These are phyloP conservation scores for Drosophila paranaensis DNA, from an alignment of 2,888 invertebrate species.

Conservation along the genomic window DNA sequence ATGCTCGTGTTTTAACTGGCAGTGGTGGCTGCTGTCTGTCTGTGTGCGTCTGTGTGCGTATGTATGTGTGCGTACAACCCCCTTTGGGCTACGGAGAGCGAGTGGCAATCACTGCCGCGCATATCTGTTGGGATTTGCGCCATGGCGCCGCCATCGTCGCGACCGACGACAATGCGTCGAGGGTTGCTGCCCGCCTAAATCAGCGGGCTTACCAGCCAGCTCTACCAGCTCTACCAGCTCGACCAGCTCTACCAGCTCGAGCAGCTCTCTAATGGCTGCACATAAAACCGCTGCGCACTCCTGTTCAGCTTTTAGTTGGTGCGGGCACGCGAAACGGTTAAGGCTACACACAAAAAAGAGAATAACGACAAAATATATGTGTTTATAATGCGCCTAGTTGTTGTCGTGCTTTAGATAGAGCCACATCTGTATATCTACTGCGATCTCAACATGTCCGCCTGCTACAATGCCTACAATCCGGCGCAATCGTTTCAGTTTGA, in stretches of 20 bases:
- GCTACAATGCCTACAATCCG: slow-evolving; percentile 72
- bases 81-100: slow-evolving; percentile 56
- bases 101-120: slow-evolving; percentile 72
- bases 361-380: slow-evolving; percentile 3
- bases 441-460: slow-evolving; percentile 81
- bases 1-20: slow-evolving; percentile 74
- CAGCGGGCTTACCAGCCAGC: slow-evolving; percentile 68
- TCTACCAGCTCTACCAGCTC: slow-evolving; percentile 10
- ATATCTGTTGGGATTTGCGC: slow-evolving; percentile 77
- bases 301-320: slow-evolving; percentile 82
- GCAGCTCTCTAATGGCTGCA: slow-evolving; percentile 59
- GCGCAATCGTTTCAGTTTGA: slow-evolving; percentile 81
- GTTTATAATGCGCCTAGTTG: slow-evolving; percentile 43
- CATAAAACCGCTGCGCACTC: slow-evolving; percentile 82
- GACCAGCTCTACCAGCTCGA: slow-evolving; percentile 33
- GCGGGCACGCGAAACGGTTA: slow-evolving; percentile 81
- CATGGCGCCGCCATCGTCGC: slow-evolving; percentile 82
- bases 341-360: slow-evolving; percentile 40
- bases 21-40: slow-evolving; percentile 28
- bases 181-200: slow-evolving; percentile 80
- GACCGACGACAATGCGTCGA: slow-evolving; percentile 81
- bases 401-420: slow-evolving; percentile 6
- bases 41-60: slow-evolving; percentile 27
- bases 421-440: background rate
- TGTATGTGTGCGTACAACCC: slow-evolving; percentile 45